phyloP scores from a whole-genome alignment of 2,888 invertebrate genomes.

The Tryphoninae sp. region DNA sequence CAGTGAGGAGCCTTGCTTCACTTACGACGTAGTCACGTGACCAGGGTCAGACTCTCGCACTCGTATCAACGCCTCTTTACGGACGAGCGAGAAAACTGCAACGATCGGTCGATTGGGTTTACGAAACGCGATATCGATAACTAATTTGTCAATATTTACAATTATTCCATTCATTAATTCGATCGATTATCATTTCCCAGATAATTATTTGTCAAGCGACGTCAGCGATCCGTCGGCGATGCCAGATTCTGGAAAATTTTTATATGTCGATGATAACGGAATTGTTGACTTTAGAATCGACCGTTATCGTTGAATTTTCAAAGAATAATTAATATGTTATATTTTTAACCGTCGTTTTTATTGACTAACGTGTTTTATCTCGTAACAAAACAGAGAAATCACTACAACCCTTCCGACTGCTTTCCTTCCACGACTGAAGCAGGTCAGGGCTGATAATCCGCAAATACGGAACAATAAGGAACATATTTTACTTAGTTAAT shows the following conservation, averaged over 20 bases:
- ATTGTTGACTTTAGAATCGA: constrained; percentile 4
- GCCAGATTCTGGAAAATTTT: too few relatives aligned
- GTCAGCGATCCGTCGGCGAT: too few relatives aligned
- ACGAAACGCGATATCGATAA: not conserved
- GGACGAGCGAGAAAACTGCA: not conserved
- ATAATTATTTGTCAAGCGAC: too few relatives aligned
- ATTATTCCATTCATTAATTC: too few relatives aligned
- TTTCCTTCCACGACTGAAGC: not conserved
- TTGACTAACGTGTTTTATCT: not conserved
- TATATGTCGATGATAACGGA: not conserved
- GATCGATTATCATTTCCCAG: too few relatives aligned
- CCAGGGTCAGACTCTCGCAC: constrained; percentile 68
- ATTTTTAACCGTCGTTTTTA: not conserved
- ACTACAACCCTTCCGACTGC: constrained; percentile 2
- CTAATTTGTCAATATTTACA: not conserved
- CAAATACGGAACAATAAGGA: constrained; percentile 34
- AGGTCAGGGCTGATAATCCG: constrained; percentile 30
- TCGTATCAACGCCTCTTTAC: not conserved
- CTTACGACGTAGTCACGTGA: constrained; percentile 66
- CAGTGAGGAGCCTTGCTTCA: constrained; percentile 74
- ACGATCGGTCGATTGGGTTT: not conserved
- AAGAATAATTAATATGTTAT: not conserved
- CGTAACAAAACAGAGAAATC: not conserved
- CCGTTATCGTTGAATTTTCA: not conserved
- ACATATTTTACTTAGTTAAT: constrained; percentile 25